Conservation (phyloP, 2,113 vertebrate species). For the Eurystomus gularis region DNA sequence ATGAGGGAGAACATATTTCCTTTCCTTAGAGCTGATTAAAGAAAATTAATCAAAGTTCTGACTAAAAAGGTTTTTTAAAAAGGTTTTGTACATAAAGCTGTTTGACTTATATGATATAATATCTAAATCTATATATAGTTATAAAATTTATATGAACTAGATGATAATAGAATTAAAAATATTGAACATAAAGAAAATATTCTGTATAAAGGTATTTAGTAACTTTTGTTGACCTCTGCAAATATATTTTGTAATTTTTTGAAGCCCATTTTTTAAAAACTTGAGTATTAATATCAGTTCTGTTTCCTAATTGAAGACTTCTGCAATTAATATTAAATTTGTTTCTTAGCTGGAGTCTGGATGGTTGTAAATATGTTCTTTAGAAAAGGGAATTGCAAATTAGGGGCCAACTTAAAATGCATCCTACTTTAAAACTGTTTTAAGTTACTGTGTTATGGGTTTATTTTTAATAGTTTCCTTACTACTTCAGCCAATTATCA, state of each 20-base stretch:
- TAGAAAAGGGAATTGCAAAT: not conserved
- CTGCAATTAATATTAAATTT: not conserved
- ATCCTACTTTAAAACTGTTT: not conserved
- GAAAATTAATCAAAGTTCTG: not conserved
- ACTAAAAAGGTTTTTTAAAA: not conserved
- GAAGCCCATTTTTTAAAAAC: not conserved
- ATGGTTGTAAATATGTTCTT: not conserved
- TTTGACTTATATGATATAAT: not conserved
- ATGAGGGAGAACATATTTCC: not conserved
- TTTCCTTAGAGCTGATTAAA: not conserved
- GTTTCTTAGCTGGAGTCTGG: not conserved
- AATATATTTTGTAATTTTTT: not conserved
- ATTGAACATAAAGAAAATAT: not conserved
- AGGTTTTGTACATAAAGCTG: not conserved
- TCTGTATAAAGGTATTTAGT: not conserved
- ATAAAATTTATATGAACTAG: not conserved
- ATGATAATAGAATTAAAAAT: not conserved
- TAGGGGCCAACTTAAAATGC: not conserved
- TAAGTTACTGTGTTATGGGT: not conserved
- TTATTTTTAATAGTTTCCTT: not conserved
- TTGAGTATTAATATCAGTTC: not conserved
- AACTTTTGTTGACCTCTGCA: not conserved
- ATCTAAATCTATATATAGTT: not conserved
- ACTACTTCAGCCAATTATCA: not conserved
- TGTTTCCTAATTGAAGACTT: not conserved